These are phyloP conservation scores for Ridgeia piscesae DNA, from an alignment of 1,140 invertebrate species.

Conservation along the genomic window DNA sequence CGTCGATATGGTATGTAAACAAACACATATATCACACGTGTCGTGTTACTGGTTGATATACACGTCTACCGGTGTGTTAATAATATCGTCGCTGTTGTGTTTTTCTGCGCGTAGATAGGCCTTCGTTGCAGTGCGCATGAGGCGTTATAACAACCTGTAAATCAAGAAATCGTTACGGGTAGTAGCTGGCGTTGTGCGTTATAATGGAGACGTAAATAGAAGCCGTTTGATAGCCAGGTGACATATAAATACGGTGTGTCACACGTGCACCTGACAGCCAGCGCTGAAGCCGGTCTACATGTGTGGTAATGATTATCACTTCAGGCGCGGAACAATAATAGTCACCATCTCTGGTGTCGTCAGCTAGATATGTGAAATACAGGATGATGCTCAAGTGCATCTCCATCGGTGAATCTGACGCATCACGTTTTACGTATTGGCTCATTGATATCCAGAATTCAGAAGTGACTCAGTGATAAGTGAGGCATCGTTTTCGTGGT, in stretches of 20 bases:
- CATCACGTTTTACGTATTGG: too few relatives aligned
- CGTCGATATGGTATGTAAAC: not conserved
- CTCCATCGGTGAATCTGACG: too few relatives aligned
- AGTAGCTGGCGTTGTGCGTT: not conserved
- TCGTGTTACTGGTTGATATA: not conserved
- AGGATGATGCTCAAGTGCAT: too few relatives aligned
- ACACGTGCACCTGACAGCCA: not conserved
- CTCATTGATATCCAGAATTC: too few relatives aligned
- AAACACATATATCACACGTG: not conserved
- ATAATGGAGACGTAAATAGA: not conserved
- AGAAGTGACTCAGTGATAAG: too few relatives aligned
- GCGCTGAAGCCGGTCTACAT: too few relatives aligned
- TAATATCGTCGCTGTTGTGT: not conserved
- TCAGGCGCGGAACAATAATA: too few relatives aligned
- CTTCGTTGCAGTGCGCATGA: not conserved
- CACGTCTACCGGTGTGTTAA: not conserved
- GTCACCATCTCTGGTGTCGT: too few relatives aligned
- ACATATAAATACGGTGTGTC: not conserved
- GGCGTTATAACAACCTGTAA: not conserved
- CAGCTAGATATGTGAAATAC: too few relatives aligned
- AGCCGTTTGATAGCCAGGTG: not conserved
- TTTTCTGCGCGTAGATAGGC: not conserved
- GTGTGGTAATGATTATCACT: too few relatives aligned
- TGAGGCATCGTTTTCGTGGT: too few relatives aligned
- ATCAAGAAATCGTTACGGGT: not conserved